Conservation (phyloP, 2,113 vertebrate species). For the Varanus salvator region DNA sequence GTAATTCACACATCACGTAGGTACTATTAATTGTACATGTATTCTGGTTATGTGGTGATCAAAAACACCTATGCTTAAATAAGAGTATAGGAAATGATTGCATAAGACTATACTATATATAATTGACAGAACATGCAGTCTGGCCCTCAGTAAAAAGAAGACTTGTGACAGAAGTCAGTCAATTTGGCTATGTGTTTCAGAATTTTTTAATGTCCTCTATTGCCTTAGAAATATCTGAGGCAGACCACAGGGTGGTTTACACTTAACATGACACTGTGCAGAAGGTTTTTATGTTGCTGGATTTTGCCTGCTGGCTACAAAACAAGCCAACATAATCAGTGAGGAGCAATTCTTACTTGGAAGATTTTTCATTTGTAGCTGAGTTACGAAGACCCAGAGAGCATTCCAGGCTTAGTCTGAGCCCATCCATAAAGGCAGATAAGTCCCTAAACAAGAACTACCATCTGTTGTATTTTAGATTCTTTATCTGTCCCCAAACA, state of each 20-base stretch:
- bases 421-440: background rate
- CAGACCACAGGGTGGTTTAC: background rate
- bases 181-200: background rate
- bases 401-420: constrained; percentile 16
- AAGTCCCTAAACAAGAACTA: background rate
- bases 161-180: background rate
- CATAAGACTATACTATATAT: too few species aligned
- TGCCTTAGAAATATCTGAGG: background rate
- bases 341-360: background rate
- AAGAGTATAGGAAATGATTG: too few species aligned
- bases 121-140: too few species aligned
- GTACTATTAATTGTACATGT: background rate
- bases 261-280: background rate
- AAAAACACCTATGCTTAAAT: too few species aligned
- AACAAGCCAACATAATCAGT: background rate
- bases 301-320: background rate
- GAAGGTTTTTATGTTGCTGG: background rate
- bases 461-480: constrained; percentile 9
- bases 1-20: background rate
- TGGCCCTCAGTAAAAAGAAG: background rate
- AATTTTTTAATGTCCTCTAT: background rate
- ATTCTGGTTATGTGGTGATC: background rate
- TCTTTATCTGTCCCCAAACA: background rate
- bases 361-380: background rate
- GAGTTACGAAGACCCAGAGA: background rate